Percentiles rank a stretch among this genome's conserved stretches.
Evolutionary conservation across 2,113 vertebrate genomes (phyloP).

Genomic region (Ceratotherium simum): DNA sequence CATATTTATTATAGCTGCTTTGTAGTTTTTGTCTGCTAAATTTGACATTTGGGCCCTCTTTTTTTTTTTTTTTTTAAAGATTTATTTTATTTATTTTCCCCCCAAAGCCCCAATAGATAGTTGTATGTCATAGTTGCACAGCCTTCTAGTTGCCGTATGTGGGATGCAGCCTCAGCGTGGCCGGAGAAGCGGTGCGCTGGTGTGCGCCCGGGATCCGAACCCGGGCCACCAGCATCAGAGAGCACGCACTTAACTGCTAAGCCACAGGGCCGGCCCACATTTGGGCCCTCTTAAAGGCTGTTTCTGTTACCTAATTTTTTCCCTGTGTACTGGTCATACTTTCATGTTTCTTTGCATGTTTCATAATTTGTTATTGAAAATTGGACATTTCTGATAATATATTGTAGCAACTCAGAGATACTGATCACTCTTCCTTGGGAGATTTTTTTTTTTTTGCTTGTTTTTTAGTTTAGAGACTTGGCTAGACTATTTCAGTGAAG

Average conservation of each 20-base stretch:
- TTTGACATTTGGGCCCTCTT: background rate
- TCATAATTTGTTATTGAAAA: background rate
- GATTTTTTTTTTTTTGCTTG: background rate
- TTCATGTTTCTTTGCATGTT: background rate
- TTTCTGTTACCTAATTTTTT: background rate
- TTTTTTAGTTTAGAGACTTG: slow-evolving; percentile 10
- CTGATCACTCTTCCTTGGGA: background rate
- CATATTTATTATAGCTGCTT: background rate
- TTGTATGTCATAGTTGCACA: too few species aligned
- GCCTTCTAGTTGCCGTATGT: too few species aligned
- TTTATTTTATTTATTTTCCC: too few species aligned
- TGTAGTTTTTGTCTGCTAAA: background rate
- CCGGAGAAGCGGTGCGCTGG: too few species aligned
- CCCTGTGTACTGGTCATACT: background rate
- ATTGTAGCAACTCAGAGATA: background rate
- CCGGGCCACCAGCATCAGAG: too few species aligned
- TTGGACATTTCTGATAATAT: background rate
- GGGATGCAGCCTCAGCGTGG: too few species aligned
- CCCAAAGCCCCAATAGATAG: too few species aligned
- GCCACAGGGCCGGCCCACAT: too few species aligned
- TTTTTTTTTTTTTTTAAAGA: too few species aligned
- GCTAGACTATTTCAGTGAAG: slow-evolving; percentile 14
- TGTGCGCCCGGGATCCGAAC: too few species aligned
- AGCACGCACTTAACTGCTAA: too few species aligned
- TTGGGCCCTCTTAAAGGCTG: background rate